A percentile compares a stretch with the other conserved stretches of the same genome.
phyloP scores from a whole-genome alignment of 2,797 vertebrate species.

The Takifugu ocellatus region DNA sequence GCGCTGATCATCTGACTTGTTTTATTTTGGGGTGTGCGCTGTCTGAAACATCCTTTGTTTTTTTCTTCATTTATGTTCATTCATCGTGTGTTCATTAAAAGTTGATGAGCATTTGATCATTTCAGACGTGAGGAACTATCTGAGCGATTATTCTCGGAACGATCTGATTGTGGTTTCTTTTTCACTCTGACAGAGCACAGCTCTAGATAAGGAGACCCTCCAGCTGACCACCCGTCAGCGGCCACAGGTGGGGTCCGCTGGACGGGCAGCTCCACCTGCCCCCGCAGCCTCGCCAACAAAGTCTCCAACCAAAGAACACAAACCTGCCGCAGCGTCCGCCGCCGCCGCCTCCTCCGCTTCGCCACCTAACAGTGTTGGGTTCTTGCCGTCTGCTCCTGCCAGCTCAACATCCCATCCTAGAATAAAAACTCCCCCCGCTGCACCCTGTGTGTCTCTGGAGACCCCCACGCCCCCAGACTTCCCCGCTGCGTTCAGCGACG shows the following conservation, averaged over 20 bases:
- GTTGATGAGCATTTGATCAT: too few relatives aligned
- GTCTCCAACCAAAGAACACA: slow-evolving; percentile 29
- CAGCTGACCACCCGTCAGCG: slow-evolving; percentile 69
- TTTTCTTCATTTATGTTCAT: slow-evolving; percentile 11
- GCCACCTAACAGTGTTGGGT: not conserved
- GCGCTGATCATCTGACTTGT: slow-evolving; percentile 15
- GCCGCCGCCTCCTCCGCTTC: slow-evolving; percentile 2
- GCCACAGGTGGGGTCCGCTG: slow-evolving; percentile 40
- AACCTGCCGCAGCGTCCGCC: slow-evolving; percentile 25
- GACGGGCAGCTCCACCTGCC: slow-evolving; percentile 28
- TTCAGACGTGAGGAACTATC: too few relatives aligned
- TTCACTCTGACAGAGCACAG: slow-evolving; percentile 83
- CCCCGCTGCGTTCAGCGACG: slow-evolving; percentile 11
- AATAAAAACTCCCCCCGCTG: slow-evolving; percentile 5
- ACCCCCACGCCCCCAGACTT: slow-evolving; percentile 13
- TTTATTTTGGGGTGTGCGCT: slow-evolving; percentile 13
- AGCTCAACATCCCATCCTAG: slow-evolving; percentile 8
- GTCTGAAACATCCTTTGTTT: slow-evolving; percentile 6
- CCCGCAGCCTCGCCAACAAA: slow-evolving; percentile 25
- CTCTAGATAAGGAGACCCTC: slow-evolving; percentile 93
- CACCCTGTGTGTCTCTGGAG: slow-evolving; percentile 11
- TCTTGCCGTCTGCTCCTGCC: slow-evolving; percentile 9
- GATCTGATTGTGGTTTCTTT: slow-evolving; percentile 11
- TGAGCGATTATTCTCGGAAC: not conserved
- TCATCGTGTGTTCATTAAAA: slow-evolving; percentile 19